A percentile compares a stretch with the other conserved stretches of the same genome.
Conservation (phyloP, 2,113 vertebrate genomes). For the Phyllostomus discolor region DNA sequence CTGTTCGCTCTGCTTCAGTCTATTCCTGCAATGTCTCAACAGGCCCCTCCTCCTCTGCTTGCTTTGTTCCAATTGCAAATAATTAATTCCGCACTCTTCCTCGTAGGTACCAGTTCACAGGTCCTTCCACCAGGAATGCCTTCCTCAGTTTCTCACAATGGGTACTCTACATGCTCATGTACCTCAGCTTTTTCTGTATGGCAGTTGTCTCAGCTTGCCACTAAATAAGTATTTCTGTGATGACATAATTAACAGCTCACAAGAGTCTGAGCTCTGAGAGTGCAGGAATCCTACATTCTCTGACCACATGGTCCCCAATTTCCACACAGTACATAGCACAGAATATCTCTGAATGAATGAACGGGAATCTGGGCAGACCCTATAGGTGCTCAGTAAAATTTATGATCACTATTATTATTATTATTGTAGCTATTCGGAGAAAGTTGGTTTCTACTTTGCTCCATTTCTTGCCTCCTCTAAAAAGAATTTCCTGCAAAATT, state of each 20-base stretch:
- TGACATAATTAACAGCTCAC: not conserved
- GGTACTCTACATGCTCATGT: fast-evolving
- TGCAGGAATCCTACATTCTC: not conserved
- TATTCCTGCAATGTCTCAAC: not conserved
- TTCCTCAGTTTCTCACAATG: not conserved
- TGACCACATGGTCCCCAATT: not conserved
- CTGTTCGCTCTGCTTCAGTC: not conserved
- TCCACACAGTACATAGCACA: not conserved
- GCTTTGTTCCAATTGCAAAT: not conserved
- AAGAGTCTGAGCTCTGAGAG: not conserved
- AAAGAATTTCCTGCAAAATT: not conserved
- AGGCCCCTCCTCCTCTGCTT: not conserved
- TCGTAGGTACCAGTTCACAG: not conserved
- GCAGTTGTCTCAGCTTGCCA: not conserved
- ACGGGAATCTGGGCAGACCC: not conserved
- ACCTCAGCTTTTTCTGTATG: not conserved
- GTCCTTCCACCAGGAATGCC: no score
- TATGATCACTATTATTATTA: not conserved
- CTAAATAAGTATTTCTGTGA: not conserved
- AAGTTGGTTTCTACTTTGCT: not conserved
- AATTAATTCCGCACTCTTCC: not conserved
- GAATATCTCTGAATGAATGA: not conserved
- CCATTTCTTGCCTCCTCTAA: not conserved
- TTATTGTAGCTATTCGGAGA: not conserved
- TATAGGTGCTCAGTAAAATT: not conserved